A percentile compares a stretch with the other conserved stretches of the same genome.
Evolutionary conservation across 2,888 invertebrate genomes (phyloP).

Genomic region (Mesorhabditis sp.): DNA sequence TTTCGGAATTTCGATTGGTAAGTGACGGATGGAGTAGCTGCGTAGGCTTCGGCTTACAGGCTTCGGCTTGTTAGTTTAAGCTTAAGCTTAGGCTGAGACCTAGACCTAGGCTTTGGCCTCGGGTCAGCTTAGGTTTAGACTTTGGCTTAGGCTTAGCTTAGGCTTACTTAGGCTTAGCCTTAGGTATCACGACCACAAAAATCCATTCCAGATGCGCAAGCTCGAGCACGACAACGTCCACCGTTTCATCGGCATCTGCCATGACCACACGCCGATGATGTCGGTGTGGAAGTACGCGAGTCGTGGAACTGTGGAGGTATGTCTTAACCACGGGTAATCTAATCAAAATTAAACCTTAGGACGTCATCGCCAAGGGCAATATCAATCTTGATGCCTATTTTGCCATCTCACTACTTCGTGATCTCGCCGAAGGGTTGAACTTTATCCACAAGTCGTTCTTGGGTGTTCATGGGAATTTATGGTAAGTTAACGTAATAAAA

Average conservation of each 20-base stretch:
- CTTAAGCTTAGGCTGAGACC: too few species aligned
- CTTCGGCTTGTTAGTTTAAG: too few species aligned
- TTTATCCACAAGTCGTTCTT: constrained; percentile 34
- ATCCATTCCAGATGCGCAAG: constrained; percentile 41
- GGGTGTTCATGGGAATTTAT: constrained; percentile 31
- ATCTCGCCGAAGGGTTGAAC: constrained; percentile 24
- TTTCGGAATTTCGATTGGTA: not conserved
- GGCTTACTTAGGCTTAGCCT: too few species aligned
- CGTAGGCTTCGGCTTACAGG: too few species aligned
- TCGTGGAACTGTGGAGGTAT: constrained; percentile 42
- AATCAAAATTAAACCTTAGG: constrained; percentile 5
- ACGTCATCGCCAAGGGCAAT: constrained; percentile 21
- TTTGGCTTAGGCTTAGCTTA: too few species aligned
- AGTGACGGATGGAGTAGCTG: too few species aligned
- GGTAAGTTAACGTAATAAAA: not conserved
- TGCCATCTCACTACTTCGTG: constrained; percentile 13
- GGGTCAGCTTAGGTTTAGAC: too few species aligned
- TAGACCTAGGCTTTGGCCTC: too few species aligned
- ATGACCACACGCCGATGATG: constrained; percentile 43
- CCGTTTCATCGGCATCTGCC: constrained; percentile 48
- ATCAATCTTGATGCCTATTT: constrained; percentile 34
- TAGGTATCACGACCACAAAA: too few species aligned
- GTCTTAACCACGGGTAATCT: not conserved
- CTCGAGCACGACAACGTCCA: constrained; percentile 44
- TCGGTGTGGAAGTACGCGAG: constrained; percentile 49